Evolutionary conservation across 1,140 invertebrate genomes (phyloP), one percentile per base, ranked within the genome.

Genomic region (Antheraea mylitta): DNA sequence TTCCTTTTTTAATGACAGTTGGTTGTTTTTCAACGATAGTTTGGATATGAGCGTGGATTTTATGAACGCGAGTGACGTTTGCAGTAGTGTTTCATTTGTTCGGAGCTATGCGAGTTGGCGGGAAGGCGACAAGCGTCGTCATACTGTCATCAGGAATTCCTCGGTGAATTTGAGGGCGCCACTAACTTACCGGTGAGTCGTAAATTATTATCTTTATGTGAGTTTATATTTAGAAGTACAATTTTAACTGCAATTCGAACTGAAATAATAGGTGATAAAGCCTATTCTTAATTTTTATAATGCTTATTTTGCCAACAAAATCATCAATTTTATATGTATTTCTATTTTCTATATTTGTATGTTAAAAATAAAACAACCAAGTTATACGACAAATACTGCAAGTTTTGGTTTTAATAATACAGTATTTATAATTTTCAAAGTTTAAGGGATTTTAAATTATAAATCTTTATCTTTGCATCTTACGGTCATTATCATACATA

Each of bases 171-270:
- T 93, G 60, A 80, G 91, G 70, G 83, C 87, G 37, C 90, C 90
- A 37, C 42, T 93, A 7, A 93, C 85, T 76, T 92, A 92, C 53
- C 80, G 92, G 91, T 92, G 68, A 88, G 89, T 82, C 11, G 11
- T 53, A 5, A 53, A 10, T 42, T 42, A 10, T 10, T 42, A 42
- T 42, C 13, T 53, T 53, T 53, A 53, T 53, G 0, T 53, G 45
- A 1, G 13, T 53, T 16, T 16, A 53, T 53, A 13, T 16, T 53
- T 53, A 53, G 11, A 53, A 53, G 9, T 53, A 53, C 2, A 53
- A 16, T 53, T 53, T 42, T 42, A 42, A 42, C 0, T 53, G 45
- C 5, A 53, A 53, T 53, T 53, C 1, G 0, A 53, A 53, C 16
- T 9, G 38, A 42, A 42, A 42, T 42, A 42, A n/a, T n/a, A n/a